phyloP scores from a whole-genome alignment of 2,113 vertebrate genomes.

The Crotalus horridus region DNA sequence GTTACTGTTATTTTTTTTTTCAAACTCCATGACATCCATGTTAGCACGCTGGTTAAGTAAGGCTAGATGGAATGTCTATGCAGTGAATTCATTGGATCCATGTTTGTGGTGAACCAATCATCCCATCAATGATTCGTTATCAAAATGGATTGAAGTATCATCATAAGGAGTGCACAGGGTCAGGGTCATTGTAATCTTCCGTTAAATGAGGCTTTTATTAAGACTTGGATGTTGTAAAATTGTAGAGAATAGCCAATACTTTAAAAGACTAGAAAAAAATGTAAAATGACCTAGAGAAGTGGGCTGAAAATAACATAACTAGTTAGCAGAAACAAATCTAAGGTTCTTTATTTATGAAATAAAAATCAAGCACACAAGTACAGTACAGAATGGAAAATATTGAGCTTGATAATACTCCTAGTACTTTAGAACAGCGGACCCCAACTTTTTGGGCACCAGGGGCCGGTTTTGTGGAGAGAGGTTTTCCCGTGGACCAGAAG shows the following conservation, averaged over 20 bases:
- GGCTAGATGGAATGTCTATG: not conserved
- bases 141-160: not conserved
- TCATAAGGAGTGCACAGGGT: not conserved
- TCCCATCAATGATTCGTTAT: not conserved
- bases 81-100: not conserved
- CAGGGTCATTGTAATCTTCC: not conserved
- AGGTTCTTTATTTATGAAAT: not conserved
- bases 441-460: no score
- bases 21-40: not conserved
- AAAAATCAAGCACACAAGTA: not conserved
- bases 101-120: not conserved
- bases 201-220: not conserved
- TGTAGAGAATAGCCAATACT: not conserved
- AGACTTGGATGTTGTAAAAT: not conserved
- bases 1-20: not conserved
- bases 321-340: not conserved
- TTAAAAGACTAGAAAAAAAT: not conserved
- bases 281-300: not conserved
- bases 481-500: no score
- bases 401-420: not conserved
- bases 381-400: not conserved
- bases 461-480: no score
- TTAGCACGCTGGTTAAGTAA: not conserved
- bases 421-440: not conserved
- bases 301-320: not conserved